Percentiles rank a stretch among this genome's conserved stretches.
Conservation (phyloP, 1,140 invertebrate genomes). For the Watersipora subatra region DNA sequence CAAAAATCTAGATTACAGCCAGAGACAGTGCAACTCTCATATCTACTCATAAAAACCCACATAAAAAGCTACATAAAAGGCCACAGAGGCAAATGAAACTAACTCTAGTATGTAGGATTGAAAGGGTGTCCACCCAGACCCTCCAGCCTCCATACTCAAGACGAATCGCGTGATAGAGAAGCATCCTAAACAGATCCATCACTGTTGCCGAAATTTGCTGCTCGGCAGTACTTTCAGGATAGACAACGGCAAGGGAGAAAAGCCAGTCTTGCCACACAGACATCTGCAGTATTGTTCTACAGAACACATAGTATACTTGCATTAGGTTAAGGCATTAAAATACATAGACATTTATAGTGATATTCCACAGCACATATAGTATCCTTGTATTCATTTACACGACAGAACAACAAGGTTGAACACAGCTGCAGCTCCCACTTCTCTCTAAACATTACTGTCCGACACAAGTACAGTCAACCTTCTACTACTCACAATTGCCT, state of each 20-base stretch:
- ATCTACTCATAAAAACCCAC: no score
- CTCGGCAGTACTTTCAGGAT: conserved; percentile 84
- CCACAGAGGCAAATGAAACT: no score
- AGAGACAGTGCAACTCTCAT: no score
- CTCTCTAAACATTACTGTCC: no score
- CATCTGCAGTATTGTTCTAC: conserved; percentile 90
- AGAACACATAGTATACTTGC: conserved; percentile 7
- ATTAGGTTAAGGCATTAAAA: not conserved
- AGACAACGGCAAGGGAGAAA: conserved; percentile 94
- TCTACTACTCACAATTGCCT: no score
- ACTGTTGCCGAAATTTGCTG: conserved; percentile 96
- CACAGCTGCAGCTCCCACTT: no score
- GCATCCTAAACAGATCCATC: conserved; percentile 88
- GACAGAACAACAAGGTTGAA: no score
- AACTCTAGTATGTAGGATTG: conserved; percentile 98
- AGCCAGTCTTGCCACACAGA: conserved; percentile 99
- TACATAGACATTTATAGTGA: not conserved
- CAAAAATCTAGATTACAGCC: no score
- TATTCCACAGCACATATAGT: not conserved
- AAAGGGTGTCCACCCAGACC: conserved; percentile 98
- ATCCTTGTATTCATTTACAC: no score
- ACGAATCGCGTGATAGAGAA: conserved; percentile 96
- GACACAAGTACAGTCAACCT: no score
- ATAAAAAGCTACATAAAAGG: no score
- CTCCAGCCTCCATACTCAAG: conserved; percentile 99